phyloP scores from a whole-genome alignment of 2,888 invertebrate genomes.

The Elmis aenea region DNA sequence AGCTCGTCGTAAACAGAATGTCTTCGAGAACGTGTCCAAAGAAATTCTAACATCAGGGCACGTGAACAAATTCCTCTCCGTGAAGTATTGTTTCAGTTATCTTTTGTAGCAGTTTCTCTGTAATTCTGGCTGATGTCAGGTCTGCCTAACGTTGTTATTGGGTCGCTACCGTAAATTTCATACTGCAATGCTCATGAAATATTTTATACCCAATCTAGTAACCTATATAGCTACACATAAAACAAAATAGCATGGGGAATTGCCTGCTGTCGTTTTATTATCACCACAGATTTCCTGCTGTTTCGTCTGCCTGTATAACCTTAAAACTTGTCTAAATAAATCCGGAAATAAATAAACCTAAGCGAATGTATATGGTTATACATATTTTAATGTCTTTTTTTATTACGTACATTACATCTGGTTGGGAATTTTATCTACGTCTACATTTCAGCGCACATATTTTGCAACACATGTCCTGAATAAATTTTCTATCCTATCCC shows the following conservation, averaged over 20 bases:
- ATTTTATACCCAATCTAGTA: constrained; percentile 33
- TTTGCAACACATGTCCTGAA: too few species aligned
- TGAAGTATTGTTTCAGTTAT: constrained; percentile 13
- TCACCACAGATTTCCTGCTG: constrained; percentile 19
- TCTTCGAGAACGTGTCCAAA: too few species aligned
- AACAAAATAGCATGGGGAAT: constrained; percentile 32
- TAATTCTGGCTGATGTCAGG: constrained; percentile 17
- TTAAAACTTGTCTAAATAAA: constrained; percentile 7
- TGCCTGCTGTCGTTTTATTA: constrained; percentile 28
- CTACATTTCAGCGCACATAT: too few species aligned
- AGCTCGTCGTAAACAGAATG: too few species aligned
- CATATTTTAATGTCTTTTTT: too few species aligned
- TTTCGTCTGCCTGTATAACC: constrained; percentile 8
- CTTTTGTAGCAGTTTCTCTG: constrained; percentile 9
- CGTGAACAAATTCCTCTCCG: too few species aligned
- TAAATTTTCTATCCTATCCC: too few species aligned
- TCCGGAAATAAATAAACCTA: too few species aligned
- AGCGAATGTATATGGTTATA: too few species aligned
- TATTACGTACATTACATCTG: too few species aligned
- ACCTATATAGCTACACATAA: constrained; percentile 32
- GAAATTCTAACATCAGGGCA: too few species aligned
- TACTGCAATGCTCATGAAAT: constrained; percentile 30
- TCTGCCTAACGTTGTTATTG: constrained; percentile 16
- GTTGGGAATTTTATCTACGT: too few species aligned
- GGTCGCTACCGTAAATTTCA: constrained; percentile 25